phyloP scores from a whole-genome alignment of 2,113 vertebrate species.

The Myotis brandtii region DNA sequence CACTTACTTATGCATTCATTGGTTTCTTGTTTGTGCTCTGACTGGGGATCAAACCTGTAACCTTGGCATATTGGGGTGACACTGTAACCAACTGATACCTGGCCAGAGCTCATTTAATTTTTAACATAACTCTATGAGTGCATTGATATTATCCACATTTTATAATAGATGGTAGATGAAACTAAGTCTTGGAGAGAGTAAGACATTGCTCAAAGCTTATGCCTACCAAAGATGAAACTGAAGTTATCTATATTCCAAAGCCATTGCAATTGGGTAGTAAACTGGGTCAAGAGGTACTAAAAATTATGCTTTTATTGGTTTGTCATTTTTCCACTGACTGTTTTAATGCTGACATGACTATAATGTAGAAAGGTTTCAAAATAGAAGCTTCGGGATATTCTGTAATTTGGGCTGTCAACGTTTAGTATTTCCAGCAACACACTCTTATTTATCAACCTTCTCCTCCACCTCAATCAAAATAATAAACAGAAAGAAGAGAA shows the following conservation, averaged over 20 bases:
- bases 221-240: neutral
- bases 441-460: neutral
- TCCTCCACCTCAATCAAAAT: neutral
- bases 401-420: neutral
- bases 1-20: no score
- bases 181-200: neutral
- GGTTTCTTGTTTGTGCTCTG: no score
- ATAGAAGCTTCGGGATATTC: neutral
- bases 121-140: neutral
- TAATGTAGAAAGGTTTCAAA: neutral
- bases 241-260: neutral
- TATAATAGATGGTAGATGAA: neutral
- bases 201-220: neutral
- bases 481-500: neutral
- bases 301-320: neutral
- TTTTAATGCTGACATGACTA: neutral
- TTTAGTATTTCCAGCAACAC: conserved; percentile 37
- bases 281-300: neutral
- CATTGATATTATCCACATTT: neutral
- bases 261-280: neutral
- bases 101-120: neutral
- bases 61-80: no score
- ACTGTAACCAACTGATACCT: no score
- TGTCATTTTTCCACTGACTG: neutral
- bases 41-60: no score